Evolutionary conservation across 1,140 invertebrate species (phyloP), one percentile per base, ranked within the genome.

Genomic region (Sweltsa coloradensis): DNA sequence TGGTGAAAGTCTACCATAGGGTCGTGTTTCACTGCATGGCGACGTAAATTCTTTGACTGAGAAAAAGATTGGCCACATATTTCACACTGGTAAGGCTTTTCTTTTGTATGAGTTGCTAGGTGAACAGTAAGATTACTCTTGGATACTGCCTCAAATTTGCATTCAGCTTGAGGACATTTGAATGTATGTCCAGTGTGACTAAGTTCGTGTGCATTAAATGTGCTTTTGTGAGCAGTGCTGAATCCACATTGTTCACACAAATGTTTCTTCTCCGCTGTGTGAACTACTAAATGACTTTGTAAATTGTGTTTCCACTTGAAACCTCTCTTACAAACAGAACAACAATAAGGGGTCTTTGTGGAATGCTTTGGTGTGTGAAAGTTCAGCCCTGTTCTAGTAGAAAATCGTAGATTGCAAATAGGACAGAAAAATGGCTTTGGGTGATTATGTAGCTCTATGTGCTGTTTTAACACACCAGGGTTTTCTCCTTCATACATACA

Each of bases 221-320:
- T 72, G 54, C 70, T 73, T 53, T 72, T 70, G 47, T 76, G 72
- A 1, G 71, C 71, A 3, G 75, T 77, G 25, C 71, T 68, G 34
- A 69, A 72, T 7, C 75, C 75, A 60, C 76, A 79, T 19, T 76
- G 64, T 55, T 78, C 74, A 61, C 76, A 79, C 13, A 75, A 57
- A 57, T 74, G 71, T 34, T 73, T 71, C 51, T 76, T 76, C 18
- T 68, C 68, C 5, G 64, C 60, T 47, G 68, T 71, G 51, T 79
- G 76, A 0, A 67, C 66, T 2, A 75, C 56, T 53, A 73, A 64
- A 55, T 79, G 76, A 40, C 67, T 70, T 51, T 71, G 73, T 1
- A 78, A 59, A 0, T 73, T 72, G 57, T 76, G 72, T 31, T 76
- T 76, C 73, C 75, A 76, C 50, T 76, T 77, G 56, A 79, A 79